Evolutionary conservation across 2,797 vertebrate species (phyloP).

Genomic region (Coracias cyanogaster): DNA sequence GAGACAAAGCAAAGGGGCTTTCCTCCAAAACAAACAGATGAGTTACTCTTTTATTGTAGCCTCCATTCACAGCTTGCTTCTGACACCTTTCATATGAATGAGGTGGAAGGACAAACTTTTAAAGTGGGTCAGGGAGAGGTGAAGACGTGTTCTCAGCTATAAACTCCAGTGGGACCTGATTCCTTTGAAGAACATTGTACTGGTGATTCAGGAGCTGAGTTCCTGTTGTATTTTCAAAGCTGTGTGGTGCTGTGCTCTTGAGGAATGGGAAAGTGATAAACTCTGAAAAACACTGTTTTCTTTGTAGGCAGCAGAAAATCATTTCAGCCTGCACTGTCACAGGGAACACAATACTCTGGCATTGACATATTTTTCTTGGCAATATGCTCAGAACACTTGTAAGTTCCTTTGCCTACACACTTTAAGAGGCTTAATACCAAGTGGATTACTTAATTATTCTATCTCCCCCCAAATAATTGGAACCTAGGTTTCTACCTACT

Average conservation of each 20-base stretch:
- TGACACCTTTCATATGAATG: neutral
- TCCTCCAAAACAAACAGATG: neutral
- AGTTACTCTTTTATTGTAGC: neutral
- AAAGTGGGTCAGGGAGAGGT: constrained; percentile 24
- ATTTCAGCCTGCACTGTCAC: neutral
- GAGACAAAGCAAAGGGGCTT: neutral
- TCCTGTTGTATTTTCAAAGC: neutral
- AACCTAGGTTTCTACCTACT: neutral
- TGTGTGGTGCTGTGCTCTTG: neutral
- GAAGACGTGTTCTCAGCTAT: neutral
- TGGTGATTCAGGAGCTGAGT: neutral
- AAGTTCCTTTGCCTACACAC: neutral
- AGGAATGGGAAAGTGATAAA: neutral
- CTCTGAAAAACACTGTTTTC: neutral
- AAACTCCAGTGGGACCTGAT: neutral
- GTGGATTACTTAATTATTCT: neutral
- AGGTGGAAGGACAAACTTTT: neutral
- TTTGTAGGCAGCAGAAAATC: neutral
- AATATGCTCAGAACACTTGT: neutral
- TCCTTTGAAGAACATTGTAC: neutral
- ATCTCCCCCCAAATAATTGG: neutral
- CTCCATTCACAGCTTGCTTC: neutral
- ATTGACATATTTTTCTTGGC: neutral
- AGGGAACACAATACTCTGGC: neutral
- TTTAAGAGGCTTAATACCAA: neutral